Base-by-base conservation (phyloP, 2,113 vertebrate species). In the Ceratotherium simum region DNA sequence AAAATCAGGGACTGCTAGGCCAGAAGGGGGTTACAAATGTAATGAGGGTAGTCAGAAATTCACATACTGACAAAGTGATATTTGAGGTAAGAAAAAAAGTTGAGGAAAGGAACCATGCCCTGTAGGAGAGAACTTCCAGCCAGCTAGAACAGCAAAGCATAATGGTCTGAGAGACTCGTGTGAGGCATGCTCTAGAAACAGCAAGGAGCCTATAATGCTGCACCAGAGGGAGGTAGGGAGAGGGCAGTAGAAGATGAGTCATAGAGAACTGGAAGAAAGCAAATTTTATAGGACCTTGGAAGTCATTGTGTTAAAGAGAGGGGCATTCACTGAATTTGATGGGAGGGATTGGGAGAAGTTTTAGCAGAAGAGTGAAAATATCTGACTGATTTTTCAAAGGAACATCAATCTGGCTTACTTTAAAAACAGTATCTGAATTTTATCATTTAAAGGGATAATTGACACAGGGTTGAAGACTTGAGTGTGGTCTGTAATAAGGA, bases 161-260 rank as follows among this genome's bases (percentile, higher is more conserved):
- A 29, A 36, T 31, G 56, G 42, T 3, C 31, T 62, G 23, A 62
- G 23, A 16, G 31, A 14, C 33, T 36, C 25, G 39, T 5, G 39
- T 6, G 6, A 51, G 54, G 0, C 3, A 4, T 9, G 21, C 5
- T 51, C 48, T 60, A 29, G 39, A 72, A 75, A 20, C 3, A 39
- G 39, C 33, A 20, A 23, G 8, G 23, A 21, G 8, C 6, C 0
- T 4, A 3, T 33, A 8, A 23, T 31, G 11, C 7, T 29, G 11
- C 42, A 23, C 18, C 14, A 54, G 27, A 51, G 46, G 73, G 23
- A 36, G 5, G 39, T 64, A 62, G 17, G 33, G 4, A 73, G 31
- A 39, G 2, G 72, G 11, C 17, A 36, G 23, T 7, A 16, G 39
- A 92, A 17, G 6, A 58, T 73, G 56, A 75, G 48, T 25, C 11